Percentiles rank a stretch among this genome's conserved stretches.
These are phyloP conservation scores for Falcunculus frontatus DNA, from an alignment of 2,113 vertebrate species.

Conservation along the genomic window DNA sequence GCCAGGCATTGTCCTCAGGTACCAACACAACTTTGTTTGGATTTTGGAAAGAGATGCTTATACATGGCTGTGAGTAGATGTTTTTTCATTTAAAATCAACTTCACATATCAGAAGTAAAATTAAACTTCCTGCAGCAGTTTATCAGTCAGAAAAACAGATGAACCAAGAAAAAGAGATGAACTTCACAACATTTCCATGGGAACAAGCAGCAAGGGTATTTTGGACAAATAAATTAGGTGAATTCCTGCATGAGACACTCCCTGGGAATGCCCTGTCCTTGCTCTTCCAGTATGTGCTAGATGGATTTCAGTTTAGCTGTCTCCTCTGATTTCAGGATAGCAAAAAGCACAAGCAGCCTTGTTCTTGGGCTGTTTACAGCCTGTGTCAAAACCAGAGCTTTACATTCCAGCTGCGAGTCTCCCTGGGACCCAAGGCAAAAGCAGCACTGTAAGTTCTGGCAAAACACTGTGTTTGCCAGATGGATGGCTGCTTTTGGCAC, in stretches of 20 bases:
- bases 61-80: background rate
- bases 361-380: background rate
- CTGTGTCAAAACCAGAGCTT: background rate
- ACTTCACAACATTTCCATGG: background rate
- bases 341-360: background rate
- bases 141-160: background rate
- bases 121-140: background rate
- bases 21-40: background rate
- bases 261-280: background rate
- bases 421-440: background rate
- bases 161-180: background rate
- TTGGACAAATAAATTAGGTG: background rate
- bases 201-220: background rate
- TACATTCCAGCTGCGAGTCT: background rate
- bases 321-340: background rate
- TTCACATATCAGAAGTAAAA: background rate
- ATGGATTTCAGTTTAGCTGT: background rate
- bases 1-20: background rate
- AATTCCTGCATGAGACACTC: background rate
- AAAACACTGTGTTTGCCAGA: background rate
- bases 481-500: constrained; percentile 12
- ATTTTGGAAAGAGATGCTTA: background rate
- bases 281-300: background rate
- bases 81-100: background rate
- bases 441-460: background rate